phyloP scores from a whole-genome alignment of 1,140 invertebrate genomes.

The Maniola jurtina region DNA sequence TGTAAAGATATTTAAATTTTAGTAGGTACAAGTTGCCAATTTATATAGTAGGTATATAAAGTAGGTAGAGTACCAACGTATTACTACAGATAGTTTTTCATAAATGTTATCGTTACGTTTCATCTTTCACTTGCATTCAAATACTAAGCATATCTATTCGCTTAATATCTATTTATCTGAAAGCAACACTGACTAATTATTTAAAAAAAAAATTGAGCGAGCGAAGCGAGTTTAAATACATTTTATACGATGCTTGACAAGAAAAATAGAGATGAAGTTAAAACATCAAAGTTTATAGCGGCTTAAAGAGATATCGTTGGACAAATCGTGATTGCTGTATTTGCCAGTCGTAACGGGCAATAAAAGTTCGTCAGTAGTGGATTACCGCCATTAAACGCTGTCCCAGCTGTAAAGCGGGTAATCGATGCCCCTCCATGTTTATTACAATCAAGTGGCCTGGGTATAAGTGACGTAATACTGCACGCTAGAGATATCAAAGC shows the following conservation, averaged over 20 bases:
- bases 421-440: slow-evolving; percentile 65
- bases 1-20: too few species aligned
- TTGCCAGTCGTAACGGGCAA: slow-evolving; percentile 40
- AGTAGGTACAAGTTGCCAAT: too few species aligned
- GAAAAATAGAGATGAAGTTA: slow-evolving; percentile 18
- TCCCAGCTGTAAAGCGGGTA: slow-evolving; percentile 63
- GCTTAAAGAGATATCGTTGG: slow-evolving; percentile 18
- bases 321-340: slow-evolving; percentile 33
- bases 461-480: slow-evolving; percentile 18
- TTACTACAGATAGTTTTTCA: too few species aligned
- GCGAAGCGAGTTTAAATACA: not conserved
- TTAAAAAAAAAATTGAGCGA: too few species aligned
- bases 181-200: too few species aligned
- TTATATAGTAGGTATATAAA: too few species aligned
- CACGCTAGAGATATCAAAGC: not conserved
- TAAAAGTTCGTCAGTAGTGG: slow-evolving; percentile 64
- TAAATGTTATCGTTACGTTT: too few species aligned
- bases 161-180: too few species aligned
- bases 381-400: slow-evolving; percentile 68
- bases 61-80: too few species aligned
- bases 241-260: not conserved
- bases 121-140: too few species aligned
- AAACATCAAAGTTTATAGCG: slow-evolving; percentile 19
- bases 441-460: slow-evolving; percentile 49
- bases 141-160: too few species aligned